Percentiles rank a stretch among this genome's conserved stretches.
Conservation (phyloP, 1,140 invertebrate species). For the Drosophila rhopaloa region DNA sequence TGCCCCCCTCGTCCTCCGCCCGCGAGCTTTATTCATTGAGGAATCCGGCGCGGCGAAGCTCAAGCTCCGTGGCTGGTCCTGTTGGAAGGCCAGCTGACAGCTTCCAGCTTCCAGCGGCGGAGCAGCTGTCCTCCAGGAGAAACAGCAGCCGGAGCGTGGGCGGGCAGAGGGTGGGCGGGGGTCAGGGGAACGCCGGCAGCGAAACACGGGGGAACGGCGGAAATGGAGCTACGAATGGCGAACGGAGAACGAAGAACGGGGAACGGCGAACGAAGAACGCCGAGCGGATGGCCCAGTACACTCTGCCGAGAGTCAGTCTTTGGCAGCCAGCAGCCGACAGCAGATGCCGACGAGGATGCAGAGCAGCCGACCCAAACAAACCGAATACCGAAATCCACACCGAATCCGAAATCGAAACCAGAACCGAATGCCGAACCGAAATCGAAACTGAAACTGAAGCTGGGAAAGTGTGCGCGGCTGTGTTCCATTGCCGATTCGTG, state of each 20-base stretch:
- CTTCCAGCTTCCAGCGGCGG: conserved; percentile 30
- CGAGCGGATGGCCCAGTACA: conserved; percentile 26
- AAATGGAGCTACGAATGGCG: no score
- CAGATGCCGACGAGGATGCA: conserved; percentile 70
- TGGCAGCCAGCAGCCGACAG: conserved; percentile 66
- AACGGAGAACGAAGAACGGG: neutral
- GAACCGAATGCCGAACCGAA: conserved; percentile 20
- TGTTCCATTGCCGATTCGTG: conserved; percentile 60
- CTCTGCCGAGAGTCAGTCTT: conserved; percentile 16
- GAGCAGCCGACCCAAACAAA: conserved; percentile 24
- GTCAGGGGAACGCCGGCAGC: neutral
- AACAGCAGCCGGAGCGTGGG: neutral
- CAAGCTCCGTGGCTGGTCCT: conserved; percentile 2
- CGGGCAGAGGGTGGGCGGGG: neutral
- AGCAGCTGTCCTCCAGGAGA: conserved; percentile 17
- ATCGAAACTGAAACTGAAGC: conserved; percentile 39
- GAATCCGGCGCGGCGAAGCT: conserved; percentile 39
- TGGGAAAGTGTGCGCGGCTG: conserved; percentile 58
- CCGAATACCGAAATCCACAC: conserved; percentile 33
- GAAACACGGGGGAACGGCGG: conserved; percentile 1
- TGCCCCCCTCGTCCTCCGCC: neutral
- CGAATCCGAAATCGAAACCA: conserved; percentile 14
- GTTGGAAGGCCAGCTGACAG: conserved; percentile 59
- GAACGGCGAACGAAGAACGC: conserved; percentile 14
- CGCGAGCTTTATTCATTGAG: conserved; percentile 71